A percentile compares a stretch with the other conserved stretches of the same genome.
These are phyloP conservation scores for Xerus rutilus DNA, from an alignment of 2,797 vertebrate species.

Conservation along the genomic window DNA sequence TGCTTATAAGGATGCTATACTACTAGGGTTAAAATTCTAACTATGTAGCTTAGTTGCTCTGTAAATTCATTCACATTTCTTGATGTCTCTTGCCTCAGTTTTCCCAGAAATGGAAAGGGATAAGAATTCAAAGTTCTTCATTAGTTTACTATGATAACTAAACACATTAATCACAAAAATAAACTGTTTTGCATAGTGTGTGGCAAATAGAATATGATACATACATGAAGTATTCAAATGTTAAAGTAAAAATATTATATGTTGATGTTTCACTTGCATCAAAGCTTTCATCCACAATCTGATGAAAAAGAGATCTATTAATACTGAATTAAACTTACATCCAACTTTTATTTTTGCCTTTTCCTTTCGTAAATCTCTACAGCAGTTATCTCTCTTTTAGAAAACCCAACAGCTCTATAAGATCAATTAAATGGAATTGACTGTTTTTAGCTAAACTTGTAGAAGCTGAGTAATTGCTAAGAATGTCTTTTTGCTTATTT, in stretches of 20 bases:
- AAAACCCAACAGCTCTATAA: not conserved
- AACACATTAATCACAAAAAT: not conserved
- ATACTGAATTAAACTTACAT: constrained; percentile 3
- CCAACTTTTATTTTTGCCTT: constrained; percentile 34
- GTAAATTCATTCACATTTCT: not conserved
- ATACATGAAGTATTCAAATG: not conserved
- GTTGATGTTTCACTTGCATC: not conserved
- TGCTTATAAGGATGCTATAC: not conserved
- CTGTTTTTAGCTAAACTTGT: constrained; percentile 62
- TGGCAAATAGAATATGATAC: not conserved
- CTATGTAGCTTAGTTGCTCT: not conserved
- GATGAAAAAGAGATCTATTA: not conserved
- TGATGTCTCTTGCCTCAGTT: not conserved
- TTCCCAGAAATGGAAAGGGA: not conserved
- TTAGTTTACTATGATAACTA: not conserved
- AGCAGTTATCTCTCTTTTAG: not conserved
- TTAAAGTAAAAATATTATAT: not conserved
- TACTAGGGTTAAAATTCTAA: not conserved
- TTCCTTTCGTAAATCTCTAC: constrained; percentile 12
- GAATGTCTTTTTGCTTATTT: constrained; percentile 71
- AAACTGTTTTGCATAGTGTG: not conserved
- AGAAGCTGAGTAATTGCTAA: constrained; percentile 45
- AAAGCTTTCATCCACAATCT: not conserved
- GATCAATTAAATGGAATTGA: constrained; percentile 62
- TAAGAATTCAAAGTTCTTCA: not conserved